phyloP scores from a whole-genome alignment of 1,140 invertebrate genomes.

The Brachystomella parvula region DNA sequence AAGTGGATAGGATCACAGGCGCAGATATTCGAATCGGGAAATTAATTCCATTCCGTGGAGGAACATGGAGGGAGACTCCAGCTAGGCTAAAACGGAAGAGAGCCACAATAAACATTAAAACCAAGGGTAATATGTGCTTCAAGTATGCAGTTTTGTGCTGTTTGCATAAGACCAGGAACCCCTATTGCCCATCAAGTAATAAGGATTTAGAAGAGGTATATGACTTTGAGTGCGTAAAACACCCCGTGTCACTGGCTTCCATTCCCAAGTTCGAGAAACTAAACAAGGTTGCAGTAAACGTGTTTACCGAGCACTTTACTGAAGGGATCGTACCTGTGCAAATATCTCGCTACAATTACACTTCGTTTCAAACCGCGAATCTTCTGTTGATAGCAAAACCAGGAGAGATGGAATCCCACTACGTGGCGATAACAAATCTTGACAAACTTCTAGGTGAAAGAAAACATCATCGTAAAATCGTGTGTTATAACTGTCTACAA shows the following conservation, averaged over 20 bases:
- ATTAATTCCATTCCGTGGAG: not conserved
- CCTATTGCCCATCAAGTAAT: no score
- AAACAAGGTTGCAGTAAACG: not conserved
- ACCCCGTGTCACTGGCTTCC: not conserved
- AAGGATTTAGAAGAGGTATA: not conserved
- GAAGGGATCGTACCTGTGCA: not conserved
- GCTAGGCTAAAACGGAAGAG: not conserved
- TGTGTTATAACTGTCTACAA: constrained; percentile 7
- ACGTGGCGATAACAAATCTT: not conserved
- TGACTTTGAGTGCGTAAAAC: not conserved
- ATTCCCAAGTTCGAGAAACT: not conserved
- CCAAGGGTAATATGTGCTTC: not conserved
- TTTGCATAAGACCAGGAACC: not conserved
- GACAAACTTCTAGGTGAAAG: not conserved
- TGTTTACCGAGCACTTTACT: not conserved
- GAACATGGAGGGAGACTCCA: not conserved
- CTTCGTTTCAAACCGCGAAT: not conserved
- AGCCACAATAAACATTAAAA: not conserved
- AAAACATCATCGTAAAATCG: not conserved
- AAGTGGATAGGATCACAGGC: not conserved
- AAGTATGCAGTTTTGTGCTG: not conserved
- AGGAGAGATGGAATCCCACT: not conserved
- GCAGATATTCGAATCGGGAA: not conserved
- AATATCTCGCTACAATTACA: not conserved
- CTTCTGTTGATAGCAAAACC: not conserved